Conservation (phyloP, 2,888 invertebrate genomes). For the Alentia gelatinosa region DNA sequence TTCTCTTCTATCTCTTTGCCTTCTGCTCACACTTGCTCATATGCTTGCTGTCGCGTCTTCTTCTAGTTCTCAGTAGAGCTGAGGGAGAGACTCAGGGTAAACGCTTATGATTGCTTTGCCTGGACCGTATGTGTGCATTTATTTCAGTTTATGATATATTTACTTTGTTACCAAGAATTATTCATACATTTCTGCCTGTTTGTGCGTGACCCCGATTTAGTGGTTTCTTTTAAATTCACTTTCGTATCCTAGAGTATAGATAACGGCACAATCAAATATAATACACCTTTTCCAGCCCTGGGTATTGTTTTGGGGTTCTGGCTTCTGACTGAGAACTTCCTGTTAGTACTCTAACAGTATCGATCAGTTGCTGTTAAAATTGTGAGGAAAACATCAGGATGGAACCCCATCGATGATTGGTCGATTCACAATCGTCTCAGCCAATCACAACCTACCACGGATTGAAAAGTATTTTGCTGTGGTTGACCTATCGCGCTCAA, state of each 20-base stretch:
- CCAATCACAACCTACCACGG: background rate
- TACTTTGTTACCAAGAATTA: background rate
- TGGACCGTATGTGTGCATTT: slow-evolving; percentile 24
- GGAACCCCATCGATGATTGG: background rate
- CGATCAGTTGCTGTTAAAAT: background rate
- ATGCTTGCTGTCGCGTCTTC: slow-evolving; percentile 24
- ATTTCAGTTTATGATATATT: background rate
- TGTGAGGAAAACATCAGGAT: background rate
- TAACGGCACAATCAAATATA: background rate
- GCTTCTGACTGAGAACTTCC: background rate
- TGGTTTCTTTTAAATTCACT: background rate
- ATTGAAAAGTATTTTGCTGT: background rate
- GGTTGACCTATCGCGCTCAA: background rate
- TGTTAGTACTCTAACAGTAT: background rate
- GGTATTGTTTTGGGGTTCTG: background rate
- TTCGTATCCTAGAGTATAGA: background rate
- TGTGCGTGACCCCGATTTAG: background rate
- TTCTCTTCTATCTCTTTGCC: slow-evolving; percentile 1
- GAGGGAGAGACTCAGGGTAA: slow-evolving; percentile 51
- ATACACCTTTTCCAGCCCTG: no score
- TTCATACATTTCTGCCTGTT: background rate
- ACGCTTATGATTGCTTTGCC: slow-evolving; percentile 48
- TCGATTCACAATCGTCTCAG: background rate
- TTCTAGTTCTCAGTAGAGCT: slow-evolving; percentile 48
- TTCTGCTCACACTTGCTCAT: slow-evolving; percentile 22